Evolutionary conservation across 1,140 invertebrate genomes (phyloP), one percentile per base, ranked within the genome.

Genomic region (Euwallacea similis): DNA sequence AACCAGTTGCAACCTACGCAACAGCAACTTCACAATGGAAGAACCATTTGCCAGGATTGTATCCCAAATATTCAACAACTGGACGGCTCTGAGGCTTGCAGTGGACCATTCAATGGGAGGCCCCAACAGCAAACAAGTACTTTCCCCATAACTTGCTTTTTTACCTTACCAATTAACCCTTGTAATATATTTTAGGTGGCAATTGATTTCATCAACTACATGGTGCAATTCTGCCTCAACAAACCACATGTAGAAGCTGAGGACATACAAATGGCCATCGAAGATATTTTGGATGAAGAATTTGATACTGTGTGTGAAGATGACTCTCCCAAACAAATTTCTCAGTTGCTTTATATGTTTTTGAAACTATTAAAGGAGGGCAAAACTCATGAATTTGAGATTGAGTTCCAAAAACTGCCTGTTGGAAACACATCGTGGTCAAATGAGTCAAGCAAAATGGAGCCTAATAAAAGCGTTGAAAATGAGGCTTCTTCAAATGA

Each of bases 91-190:
- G 11, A 84, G 86, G 72, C 76, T 89, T 21, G 87, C 87, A 47
- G 87, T 89, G 7, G 87, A 89, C 80, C 87, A 89, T 85, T 86
- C 86, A 70, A 87, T 87, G 86, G 88, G 85, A 44, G 87, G 87
- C 42, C 84, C 85, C 60, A 85, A 87, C 72, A 87, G 87, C 58
- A 86, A 87, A 82, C 84, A 88, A 80, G 85, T 86, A 73, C 21
- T 4, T 2, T 33, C 21, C 4, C 21, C 4, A 65, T 44, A 56
- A 73, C 44, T 53, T 55, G 15, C 42, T 8, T 2, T 2, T 42
- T 33, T 7, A 55, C 7, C 9, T 7, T 0, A 9, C 11, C 9
- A 21, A 41, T 16, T 16, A 15, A 15, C 21, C 7, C 10, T 15
- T 58, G 9, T n/a, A 58, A 21, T n/a, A 60, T 42, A 50, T 81